These are phyloP conservation scores for Chrysopilus asiliformis DNA, from an alignment of 2,888 invertebrate genomes.

Conservation along the genomic window DNA sequence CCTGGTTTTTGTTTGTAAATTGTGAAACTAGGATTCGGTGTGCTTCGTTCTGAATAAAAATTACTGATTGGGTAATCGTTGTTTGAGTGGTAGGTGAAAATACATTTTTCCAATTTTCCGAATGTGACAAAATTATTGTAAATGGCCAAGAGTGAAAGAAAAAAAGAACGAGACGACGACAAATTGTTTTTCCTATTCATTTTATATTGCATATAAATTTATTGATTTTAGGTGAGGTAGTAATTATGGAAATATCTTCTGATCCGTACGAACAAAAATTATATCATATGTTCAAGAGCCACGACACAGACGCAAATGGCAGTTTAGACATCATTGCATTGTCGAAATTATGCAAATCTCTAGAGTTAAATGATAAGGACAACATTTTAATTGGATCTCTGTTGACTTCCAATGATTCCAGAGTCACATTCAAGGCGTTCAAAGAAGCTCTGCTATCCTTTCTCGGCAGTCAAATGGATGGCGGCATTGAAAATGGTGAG, in stretches of 20 bases:
- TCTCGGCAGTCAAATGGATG: constrained; percentile 43
- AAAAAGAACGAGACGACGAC: no score
- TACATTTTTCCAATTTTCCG: no score
- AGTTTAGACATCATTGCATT: constrained; percentile 54
- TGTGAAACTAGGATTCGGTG: no score
- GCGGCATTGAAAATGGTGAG: constrained; percentile 11
- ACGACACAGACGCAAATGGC: constrained; percentile 55
- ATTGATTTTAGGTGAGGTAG: no score
- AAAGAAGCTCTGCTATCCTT: constrained; percentile 60
- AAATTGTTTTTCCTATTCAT: no score
- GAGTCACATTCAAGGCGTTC: constrained; percentile 59
- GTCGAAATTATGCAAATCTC: constrained; percentile 54
- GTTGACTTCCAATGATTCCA: constrained; percentile 34
- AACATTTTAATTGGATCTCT: constrained; percentile 47
- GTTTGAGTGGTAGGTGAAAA: no score
- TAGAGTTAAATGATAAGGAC: constrained; percentile 63
- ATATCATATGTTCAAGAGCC: constrained; percentile 65
- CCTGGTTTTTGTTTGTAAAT: no score
- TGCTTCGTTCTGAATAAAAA: no score
- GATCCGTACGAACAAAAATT: constrained; percentile 75
- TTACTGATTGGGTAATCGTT: no score
- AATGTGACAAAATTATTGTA: no score
- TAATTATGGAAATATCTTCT: constrained; percentile 28
- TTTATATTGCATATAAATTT: no score
- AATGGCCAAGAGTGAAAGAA: no score